Evolutionary conservation across 2,888 invertebrate species (phyloP), one percentile per base, ranked within the genome.

Genomic region (Leptinotarsa tumamoca): DNA sequence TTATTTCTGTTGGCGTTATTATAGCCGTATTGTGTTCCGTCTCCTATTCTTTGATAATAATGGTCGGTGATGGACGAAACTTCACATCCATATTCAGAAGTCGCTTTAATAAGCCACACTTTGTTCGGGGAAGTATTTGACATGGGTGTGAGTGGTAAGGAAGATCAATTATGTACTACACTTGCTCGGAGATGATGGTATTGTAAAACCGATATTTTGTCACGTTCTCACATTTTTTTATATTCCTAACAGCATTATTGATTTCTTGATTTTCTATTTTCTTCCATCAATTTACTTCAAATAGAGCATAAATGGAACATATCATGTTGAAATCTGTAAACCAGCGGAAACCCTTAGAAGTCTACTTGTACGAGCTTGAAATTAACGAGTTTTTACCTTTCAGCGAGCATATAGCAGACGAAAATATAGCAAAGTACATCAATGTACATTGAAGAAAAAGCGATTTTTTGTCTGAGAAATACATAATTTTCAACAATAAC

Each of bases 31-130:
- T 63, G 63, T 63, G 63, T 63, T 63, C n/a, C 63, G 43, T 63
- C 43, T 43, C 14, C 63, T 33, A 63, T 63, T 63, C 63, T 63
- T 63, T 63, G 63, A 63, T 63, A 43, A 63, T 63, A 63, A 63
- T 63, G 43, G 63, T 18, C 63, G 63, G 43, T 63, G 63, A 63
- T 63, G 63, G 63, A 63, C 63, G 63, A 27, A 43, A 43, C 63
- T 63, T 33, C n/a, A 63, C 63, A 63, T 63, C 63, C 63, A 63
- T 63, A 63, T 63, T 63, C 63, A 63, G 63, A 63, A 63, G 63
- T 63, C 63, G 63, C 61, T 63, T 43, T 63, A 63, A 63, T 63
- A 43, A 63, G 63, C 63, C 63, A 63, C 63, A 63, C 33, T 63
- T 63, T 63, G 63, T 63, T 63, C 63, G n/a, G 18, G 43, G 33